These are phyloP conservation scores for Euphysa ruthae DNA, from an alignment of 30 jellyfish, hydroid and myxozoan species.

Conservation along the genomic window DNA sequence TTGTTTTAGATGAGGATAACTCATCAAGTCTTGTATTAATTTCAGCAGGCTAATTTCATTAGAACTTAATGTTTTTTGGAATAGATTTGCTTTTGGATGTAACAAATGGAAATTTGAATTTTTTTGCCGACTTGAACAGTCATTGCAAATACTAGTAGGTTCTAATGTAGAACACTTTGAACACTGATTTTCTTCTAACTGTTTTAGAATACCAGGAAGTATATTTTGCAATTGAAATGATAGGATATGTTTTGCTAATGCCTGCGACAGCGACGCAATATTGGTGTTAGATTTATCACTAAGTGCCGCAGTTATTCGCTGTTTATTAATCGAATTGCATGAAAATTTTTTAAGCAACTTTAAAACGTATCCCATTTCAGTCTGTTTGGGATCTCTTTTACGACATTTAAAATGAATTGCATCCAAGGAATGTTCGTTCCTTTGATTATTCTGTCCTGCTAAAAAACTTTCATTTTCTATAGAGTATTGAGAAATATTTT, in stretches of 20 bases:
- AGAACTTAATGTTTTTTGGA: no score
- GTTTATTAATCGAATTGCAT: not conserved
- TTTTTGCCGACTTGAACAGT: no score
- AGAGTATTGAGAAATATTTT: not conserved
- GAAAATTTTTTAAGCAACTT: not conserved
- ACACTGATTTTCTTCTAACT: not conserved
- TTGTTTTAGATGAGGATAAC: not conserved
- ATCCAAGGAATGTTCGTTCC: no score
- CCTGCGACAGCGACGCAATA: not conserved
- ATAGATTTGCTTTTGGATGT: no score
- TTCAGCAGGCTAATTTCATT: not conserved
- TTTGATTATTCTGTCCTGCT: no score
- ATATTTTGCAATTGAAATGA: not conserved
- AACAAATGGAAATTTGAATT: no score
- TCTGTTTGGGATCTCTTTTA: constrained; percentile 1
- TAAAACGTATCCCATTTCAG: constrained; percentile 5
- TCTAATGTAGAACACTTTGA: no score
- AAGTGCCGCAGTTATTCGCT: not conserved
- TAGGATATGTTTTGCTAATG: not conserved
- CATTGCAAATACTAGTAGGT: no score
- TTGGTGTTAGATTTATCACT: not conserved
- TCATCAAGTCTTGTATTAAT: not conserved
- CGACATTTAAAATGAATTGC: no score
- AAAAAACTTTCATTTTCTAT: no score
- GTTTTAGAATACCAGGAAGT: constrained; percentile 3